Evolutionary conservation across 92 coral and sea anemone genomes (phyloP).

Genomic region (Virgularia gustaviana): DNA sequence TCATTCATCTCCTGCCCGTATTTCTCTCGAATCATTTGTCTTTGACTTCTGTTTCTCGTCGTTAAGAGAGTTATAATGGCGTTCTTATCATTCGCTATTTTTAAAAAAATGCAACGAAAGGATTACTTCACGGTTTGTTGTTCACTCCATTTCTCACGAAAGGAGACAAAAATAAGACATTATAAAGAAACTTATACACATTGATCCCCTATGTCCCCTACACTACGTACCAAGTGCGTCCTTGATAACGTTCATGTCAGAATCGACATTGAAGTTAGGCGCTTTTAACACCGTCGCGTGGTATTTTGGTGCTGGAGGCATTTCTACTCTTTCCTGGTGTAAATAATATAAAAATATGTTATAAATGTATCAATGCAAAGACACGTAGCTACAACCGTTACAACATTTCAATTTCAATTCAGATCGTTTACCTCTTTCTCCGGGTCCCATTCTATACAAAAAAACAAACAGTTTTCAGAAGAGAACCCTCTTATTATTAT

Average conservation of each 20-base stretch:
- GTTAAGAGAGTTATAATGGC: slow-evolving; percentile 57
- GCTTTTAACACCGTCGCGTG: slow-evolving; percentile 65
- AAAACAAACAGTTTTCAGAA: not conserved
- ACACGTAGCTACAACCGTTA: not conserved
- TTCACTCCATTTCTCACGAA: too few relatives aligned
- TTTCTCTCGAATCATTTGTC: slow-evolving; percentile 62
- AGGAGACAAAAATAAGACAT: not conserved
- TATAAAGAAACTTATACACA: not conserved
- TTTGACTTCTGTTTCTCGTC: slow-evolving; percentile 56
- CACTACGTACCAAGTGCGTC: slow-evolving; percentile 32
- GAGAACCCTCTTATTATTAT: not conserved
- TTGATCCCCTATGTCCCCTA: not conserved
- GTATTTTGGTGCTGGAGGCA: slow-evolving; percentile 13
- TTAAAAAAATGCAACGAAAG: too few relatives aligned
- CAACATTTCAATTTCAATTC: not conserved
- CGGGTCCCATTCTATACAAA: slow-evolving; percentile 20
- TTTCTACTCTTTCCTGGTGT: not conserved
- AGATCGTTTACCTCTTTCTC: slow-evolving; percentile 6
- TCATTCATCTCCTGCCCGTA: slow-evolving; percentile 56
- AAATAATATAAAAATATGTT: not conserved
- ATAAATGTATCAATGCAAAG: not conserved
- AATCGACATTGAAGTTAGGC: slow-evolving; percentile 58
- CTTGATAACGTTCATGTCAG: slow-evolving; percentile 62
- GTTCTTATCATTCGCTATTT: slow-evolving; percentile 79
- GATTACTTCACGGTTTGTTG: not conserved